Conservation (phyloP, 2,888 invertebrate genomes). For the Coelopa pilipes region DNA sequence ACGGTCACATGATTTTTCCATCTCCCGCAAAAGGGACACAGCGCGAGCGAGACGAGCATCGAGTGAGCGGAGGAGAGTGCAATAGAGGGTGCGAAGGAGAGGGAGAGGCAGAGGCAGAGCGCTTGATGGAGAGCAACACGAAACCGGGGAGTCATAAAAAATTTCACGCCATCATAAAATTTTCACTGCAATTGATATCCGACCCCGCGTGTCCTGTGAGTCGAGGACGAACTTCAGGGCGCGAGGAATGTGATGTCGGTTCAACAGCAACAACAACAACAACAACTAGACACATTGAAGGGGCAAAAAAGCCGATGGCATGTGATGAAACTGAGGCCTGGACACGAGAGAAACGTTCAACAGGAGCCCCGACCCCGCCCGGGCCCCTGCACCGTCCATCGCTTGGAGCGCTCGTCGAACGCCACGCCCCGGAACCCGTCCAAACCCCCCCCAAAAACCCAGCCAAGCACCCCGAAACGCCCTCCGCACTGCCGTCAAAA, state of each 20-base stretch:
- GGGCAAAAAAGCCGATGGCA: not conserved
- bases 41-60: too few species aligned
- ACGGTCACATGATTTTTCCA: too few species aligned
- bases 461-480: too few species aligned
- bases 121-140: too few species aligned
- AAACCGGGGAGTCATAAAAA: not conserved
- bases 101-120: not conserved
- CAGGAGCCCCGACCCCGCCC: not conserved
- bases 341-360: not conserved
- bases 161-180: constrained; percentile 29
- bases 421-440: too few species aligned
- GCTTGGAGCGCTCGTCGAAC: too few species aligned
- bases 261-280: not conserved
- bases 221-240: not conserved
- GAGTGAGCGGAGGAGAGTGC: not conserved
- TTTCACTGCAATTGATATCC: constrained; percentile 31
- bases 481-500: too few species aligned
- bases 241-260: too few species aligned
- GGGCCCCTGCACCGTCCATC: not conserved
- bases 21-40: too few species aligned
- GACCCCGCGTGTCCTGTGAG: not conserved
- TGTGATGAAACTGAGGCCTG: not conserved
- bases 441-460: too few species aligned
- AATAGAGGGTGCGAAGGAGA: not conserved
- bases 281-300: not conserved